Evolutionary conservation across 2,888 invertebrate species (phyloP).

Genomic region (Hylaea fasciaria): DNA sequence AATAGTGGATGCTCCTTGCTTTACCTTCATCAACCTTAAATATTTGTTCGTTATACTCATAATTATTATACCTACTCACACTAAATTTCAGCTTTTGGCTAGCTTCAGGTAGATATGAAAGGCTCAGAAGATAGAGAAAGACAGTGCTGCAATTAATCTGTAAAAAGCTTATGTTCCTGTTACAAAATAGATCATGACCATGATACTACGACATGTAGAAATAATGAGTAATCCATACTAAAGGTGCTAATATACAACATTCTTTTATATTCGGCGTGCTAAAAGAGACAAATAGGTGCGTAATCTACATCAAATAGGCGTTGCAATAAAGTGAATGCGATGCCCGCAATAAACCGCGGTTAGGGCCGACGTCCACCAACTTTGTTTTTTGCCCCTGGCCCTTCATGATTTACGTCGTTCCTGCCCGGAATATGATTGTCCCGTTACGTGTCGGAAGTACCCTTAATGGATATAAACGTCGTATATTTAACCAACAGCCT

Average conservation of each 20-base stretch:
- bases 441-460: constrained; percentile 75
- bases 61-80: too few relatives aligned
- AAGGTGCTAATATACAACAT: neutral
- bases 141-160: too few relatives aligned
- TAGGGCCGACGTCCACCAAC: constrained; percentile 62
- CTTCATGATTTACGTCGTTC: constrained; percentile 79
- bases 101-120: neutral
- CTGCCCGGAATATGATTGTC: constrained; percentile 79
- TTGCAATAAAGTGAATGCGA: constrained; percentile 66
- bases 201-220: too few relatives aligned
- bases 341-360: constrained; percentile 75
- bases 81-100: too few relatives aligned
- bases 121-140: too few relatives aligned
- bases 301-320: constrained; percentile 61
- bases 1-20: constrained; percentile 29
- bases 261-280: constrained; percentile 13
- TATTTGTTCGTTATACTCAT: neutral
- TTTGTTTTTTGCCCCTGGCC: constrained; percentile 75
- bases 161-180: too few relatives aligned
- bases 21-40: neutral
- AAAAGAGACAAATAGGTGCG: constrained; percentile 48
- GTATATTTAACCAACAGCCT: constrained; percentile 67
- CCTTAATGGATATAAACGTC: constrained; percentile 82
- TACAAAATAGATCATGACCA: too few relatives aligned
- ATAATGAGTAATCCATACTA: too few relatives aligned